Base-by-base conservation (phyloP, 2,797 vertebrate genomes). In the Acanthurus tractus region DNA sequence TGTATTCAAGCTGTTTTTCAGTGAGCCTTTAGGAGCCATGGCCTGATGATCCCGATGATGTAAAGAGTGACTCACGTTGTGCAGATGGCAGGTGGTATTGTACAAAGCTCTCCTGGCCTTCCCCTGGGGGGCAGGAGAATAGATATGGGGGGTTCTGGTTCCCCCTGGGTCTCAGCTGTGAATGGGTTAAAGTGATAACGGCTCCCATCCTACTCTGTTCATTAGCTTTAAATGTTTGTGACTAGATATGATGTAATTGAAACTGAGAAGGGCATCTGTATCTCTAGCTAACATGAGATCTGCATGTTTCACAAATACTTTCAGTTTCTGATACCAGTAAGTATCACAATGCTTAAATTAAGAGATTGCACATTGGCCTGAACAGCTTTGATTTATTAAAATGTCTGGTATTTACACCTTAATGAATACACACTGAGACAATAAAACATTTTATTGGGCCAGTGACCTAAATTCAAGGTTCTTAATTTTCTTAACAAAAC, bases 221-320 rank as follows among this genome's bases (percentile, higher is more conserved):
- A 90, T 92, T 93, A 88, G 85, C 72, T 70, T 84, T 80, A 84
- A 83, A 85, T 88, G 88, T 74, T 67, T 18, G 1, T 18, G 34
- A 48, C 70, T 63, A 29, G 58, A 74, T 72, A 64, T 58, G 69
- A 74, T 76, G 58, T 63, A 53, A 69, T n/a, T 71, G 50, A 71
- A 56, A 53, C 6, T 65, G 45, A 18, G 7, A 63, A 44, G 13
- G 48, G 23, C 22, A 22, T 42, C 55, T 58, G 40, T 64, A 56
- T 57, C 55, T 56, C 29, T 11, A 56, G 6, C 42, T 64, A 17
- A 56, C 4, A 36, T 34, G 50, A 55, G 12, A 56, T 25, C 15
- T 59, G 23, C 36, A 10, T 50, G 42, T 62, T 11, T 45, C 34
- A 29, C 10, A 17, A 29, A 4, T 8, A 29, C 23, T 63, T 46